Base-by-base conservation (phyloP, 2,888 invertebrate species). In the Trypoxylon attenuatum region DNA sequence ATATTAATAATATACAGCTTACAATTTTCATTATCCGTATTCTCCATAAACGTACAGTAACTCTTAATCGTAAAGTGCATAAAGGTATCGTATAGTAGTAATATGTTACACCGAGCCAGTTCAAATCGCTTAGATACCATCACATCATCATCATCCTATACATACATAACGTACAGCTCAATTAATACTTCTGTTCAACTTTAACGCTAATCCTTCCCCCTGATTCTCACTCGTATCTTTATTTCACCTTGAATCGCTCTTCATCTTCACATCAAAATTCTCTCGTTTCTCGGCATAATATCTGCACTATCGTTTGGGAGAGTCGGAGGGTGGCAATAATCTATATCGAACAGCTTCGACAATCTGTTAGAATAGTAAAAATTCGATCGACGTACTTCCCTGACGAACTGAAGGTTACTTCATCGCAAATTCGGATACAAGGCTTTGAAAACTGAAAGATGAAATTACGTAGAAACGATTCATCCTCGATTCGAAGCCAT, bases 181-280 rank as follows among this genome's bases (percentile, higher is more conserved):
- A 78, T 81, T 83, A 85, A 84, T 86, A 85, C 83, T 84, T 82
- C 78, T 77, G 73, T 81, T 82, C 76, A 84, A 79, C 78, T 82
- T 83, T 83, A 85, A 84, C 82, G 71, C 63, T 77, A 78, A 10
- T 69, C 69, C 55, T 68, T 66, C 69, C 42, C 71, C 65, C 42
- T 50, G 19, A 45, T 50, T 54, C 39, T 58, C 29, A 38, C 57
- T 42, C 43, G 13, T 16, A 52, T 59, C 3, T 8, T 33, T 10
- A 33, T 39, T 22, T 33, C 27, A 55, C 33, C 41, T 52, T 19
- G 23, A 22, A 10, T 47, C 53, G 43, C 39, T 19, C 21, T 43
- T 10, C n/a, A n/a, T n/a, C n/a, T n/a, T n/a, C n/a, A n/a, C n/a
- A n/a, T n/a, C n/a, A n/a, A n/a, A n/a, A n/a, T n/a, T n/a, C n/a